Conservation (phyloP, 2,888 invertebrate species). For the Apoda limacodes region DNA sequence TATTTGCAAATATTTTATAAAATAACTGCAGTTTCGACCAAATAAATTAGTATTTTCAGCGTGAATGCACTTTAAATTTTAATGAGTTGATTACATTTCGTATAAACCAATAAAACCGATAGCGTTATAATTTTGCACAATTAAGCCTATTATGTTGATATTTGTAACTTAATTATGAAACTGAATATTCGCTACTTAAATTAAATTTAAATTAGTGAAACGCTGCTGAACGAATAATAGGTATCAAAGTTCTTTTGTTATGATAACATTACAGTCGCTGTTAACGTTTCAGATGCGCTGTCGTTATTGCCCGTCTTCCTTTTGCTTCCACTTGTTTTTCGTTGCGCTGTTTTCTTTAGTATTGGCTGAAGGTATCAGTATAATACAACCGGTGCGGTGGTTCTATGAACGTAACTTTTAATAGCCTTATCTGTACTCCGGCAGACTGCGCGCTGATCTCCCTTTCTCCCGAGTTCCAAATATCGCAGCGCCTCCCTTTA, state of each 20-base stretch:
- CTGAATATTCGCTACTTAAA: no score
- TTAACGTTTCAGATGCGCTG: constrained; percentile 26
- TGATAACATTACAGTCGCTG: constrained; percentile 24
- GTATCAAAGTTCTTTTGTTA: constrained; percentile 27
- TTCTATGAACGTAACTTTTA: constrained; percentile 61
- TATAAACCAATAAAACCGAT: no score
- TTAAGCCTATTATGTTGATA: no score
- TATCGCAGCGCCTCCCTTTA: constrained; percentile 29
- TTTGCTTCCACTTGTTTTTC: constrained; percentile 17
- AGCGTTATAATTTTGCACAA: no score
- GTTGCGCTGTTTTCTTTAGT: constrained; percentile 33
- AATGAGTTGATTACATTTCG: no score
- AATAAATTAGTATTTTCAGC: no score
- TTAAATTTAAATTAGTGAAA: constrained; percentile 26
- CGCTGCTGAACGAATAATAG: constrained; percentile 27
- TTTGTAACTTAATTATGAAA: no score
- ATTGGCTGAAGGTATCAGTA: constrained; percentile 41
- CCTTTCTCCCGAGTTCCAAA: constrained; percentile 30
- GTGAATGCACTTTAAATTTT: no score
- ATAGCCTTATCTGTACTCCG: constrained; percentile 61
- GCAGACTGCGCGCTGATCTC: constrained; percentile 45
- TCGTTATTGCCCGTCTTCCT: constrained; percentile 29
- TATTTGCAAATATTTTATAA: no score
- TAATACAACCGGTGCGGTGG: constrained; percentile 45
- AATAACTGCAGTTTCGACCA: no score